Percentiles rank a stretch among this genome's conserved stretches.
Conservation (phyloP, 2,888 invertebrate species). For the Lasius platythorax region DNA sequence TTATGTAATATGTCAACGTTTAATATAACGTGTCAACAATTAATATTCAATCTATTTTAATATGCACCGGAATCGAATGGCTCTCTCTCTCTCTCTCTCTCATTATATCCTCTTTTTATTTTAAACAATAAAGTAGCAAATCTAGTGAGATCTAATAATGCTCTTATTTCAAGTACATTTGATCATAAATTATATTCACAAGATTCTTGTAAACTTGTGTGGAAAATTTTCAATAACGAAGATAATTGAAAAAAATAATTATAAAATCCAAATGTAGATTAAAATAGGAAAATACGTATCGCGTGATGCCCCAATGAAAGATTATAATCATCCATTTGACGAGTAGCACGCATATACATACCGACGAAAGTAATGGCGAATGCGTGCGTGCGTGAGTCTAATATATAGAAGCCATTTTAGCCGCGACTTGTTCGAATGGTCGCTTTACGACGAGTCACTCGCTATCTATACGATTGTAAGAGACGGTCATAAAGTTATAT, state of each 20-base stretch:
- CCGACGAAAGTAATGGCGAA: neutral
- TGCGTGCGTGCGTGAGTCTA: neutral
- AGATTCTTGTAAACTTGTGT: neutral
- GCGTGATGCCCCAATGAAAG: conserved; percentile 39
- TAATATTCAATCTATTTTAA: neutral
- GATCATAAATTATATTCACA: neutral
- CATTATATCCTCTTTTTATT: neutral
- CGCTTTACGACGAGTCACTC: neutral
- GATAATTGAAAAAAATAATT: neutral
- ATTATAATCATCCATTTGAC: conserved; percentile 24
- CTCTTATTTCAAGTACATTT: neutral
- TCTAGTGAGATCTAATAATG: neutral
- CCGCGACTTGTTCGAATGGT: neutral
- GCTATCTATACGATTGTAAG: conserved; percentile 12
- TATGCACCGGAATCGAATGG: neutral
- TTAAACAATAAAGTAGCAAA: neutral
- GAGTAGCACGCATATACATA: conserved; percentile 3
- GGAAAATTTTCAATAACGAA: neutral
- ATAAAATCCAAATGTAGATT: conserved; percentile 29
- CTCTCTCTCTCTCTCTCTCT: too few species aligned
- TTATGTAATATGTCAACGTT: neutral
- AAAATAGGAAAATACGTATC: conserved; percentile 19
- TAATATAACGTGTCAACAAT: neutral
- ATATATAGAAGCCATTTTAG: neutral
- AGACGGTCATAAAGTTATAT: neutral